Conservation (phyloP, 1,140 invertebrate species). For the Luehdorfia chinensis region DNA sequence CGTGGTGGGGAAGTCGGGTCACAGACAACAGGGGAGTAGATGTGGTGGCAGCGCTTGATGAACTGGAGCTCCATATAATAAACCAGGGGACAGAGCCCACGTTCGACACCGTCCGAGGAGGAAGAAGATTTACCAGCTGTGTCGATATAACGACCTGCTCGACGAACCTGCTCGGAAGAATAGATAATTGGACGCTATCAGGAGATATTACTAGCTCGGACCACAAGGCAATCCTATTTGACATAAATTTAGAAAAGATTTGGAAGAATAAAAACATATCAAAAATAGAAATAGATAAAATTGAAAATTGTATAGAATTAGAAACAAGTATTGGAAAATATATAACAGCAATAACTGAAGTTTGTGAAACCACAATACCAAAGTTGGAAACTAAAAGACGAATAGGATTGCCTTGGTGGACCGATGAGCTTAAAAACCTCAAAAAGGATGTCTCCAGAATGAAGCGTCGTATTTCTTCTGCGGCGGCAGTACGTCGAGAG, state of each 20-base stretch:
- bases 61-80: slow-evolving; percentile 14
- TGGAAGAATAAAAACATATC: no score
- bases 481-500: background rate
- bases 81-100: slow-evolving; percentile 18
- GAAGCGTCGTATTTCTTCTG: slow-evolving; percentile 20
- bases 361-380: background rate
- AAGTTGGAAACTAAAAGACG: background rate
- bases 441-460: background rate
- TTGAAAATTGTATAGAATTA: background rate
- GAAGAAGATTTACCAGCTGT: background rate
- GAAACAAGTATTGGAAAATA: background rate
- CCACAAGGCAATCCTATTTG: background rate
- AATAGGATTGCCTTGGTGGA: background rate
- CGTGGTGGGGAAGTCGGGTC: slow-evolving; percentile 16
- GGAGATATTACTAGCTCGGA: background rate
- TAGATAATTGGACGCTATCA: background rate
- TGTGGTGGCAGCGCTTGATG: background rate
- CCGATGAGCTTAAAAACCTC: background rate
- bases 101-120: slow-evolving; percentile 17
- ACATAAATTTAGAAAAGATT: background rate
- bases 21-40: slow-evolving; percentile 10
- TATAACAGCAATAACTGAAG: background rate
- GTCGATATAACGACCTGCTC: slow-evolving; percentile 16
- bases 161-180: background rate
- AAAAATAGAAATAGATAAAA: background rate